Evolutionary conservation across 2,888 invertebrate species (phyloP).

Genomic region (Disparrhopalites patrizii): DNA sequence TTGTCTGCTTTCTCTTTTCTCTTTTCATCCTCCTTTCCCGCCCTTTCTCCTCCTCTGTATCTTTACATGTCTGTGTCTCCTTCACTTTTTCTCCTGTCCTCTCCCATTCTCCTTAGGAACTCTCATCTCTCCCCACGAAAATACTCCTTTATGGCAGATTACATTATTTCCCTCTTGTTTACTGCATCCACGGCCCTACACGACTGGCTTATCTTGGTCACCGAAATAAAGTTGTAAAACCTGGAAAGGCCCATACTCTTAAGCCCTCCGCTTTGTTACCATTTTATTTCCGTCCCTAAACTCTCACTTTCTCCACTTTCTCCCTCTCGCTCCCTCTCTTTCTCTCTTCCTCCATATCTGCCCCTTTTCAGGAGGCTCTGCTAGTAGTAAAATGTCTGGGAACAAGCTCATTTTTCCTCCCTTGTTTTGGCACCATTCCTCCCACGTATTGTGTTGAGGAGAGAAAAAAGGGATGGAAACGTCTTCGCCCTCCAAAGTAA

Average conservation of each 20-base stretch:
- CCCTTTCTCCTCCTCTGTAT: background rate
- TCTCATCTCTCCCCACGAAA: too few species aligned
- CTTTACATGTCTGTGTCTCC: too few species aligned
- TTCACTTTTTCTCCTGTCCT: too few species aligned
- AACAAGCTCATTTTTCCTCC: background rate
- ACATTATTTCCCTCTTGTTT: slow-evolving; percentile 2
- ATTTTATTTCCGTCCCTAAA: too few species aligned
- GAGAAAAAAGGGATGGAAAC: background rate
- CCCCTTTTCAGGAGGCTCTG: too few species aligned
- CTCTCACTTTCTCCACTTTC: too few species aligned
- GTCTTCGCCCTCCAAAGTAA: too few species aligned
- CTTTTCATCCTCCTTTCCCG: background rate
- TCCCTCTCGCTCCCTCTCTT: too few species aligned
- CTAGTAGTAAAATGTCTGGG: too few species aligned
- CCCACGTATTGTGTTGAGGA: background rate
- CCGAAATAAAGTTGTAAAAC: slow-evolving; percentile 1
- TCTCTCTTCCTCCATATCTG: too few species aligned
- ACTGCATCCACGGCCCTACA: background rate
- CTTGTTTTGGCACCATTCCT: background rate
- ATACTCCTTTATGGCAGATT: too few species aligned
- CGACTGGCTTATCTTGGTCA: background rate
- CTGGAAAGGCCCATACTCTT: background rate
- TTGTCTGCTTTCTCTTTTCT: background rate
- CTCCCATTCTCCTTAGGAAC: too few species aligned
- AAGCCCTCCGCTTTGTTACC: background rate